Base-by-base conservation (phyloP, 2,113 vertebrate species). In the Campylomormyrus tamandua region DNA sequence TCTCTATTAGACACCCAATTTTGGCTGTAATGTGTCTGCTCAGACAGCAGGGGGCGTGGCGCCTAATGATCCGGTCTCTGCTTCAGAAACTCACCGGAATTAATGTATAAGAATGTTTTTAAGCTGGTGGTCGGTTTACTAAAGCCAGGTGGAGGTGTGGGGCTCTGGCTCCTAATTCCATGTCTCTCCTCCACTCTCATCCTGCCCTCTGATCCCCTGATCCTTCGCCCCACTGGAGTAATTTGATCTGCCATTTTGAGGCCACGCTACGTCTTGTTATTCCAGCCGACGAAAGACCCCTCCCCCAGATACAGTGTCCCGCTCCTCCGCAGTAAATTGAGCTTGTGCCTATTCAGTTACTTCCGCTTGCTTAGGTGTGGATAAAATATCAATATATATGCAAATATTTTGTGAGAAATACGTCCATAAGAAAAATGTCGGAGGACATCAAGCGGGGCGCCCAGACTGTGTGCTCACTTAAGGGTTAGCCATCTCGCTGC, bases 171-270 rank as follows among this genome's bases (percentile, higher is more conserved):
- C 17, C 5, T 74, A 27, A 35, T 74, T 13, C 66, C 27, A 74
- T 31, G 77, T 21, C 89, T 85, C 88, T 83, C 39, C 13, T 49
- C 66, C 83, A 10, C 21, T 4, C 45, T 48, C 24, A 27, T 91
- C 90, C 80, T 88, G 58, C 0, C 10, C 89, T 89, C 91, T 92
- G 19, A 45, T 53, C 49, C 4, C 17, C 89, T 87, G 85, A 84
- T n/a, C 15, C 1, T 91, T 92, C 93, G 88, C 88, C 94, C 92
- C 90, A 89, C 91, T 93, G 90, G 88, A 83, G 91, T 89, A 84
- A 90, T 91, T 93, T 93, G 92, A 93, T 95, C 92, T 92, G 15
- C 88, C 87, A 85, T 84, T 83, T 45, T 10, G 56, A 89, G 80
- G 31, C 88, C 92, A 91, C 89, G 62, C 45, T 88, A 62, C 39